phyloP scores from a whole-genome alignment of 2,797 vertebrate species.

The Myripristis murdjan region DNA sequence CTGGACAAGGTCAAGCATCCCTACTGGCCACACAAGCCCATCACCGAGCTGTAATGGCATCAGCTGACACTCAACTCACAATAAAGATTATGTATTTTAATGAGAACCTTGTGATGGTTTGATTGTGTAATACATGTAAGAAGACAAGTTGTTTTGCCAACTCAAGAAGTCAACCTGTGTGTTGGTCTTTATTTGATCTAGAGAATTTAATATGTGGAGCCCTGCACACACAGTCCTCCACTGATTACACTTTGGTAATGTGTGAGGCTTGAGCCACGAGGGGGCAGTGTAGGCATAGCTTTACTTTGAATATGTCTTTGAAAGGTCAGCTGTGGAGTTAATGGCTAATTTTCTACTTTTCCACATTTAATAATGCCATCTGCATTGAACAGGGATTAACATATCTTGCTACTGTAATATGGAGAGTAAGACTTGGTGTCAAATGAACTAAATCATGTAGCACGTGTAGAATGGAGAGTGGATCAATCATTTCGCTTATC shows the following conservation, averaged over 20 bases:
- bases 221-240: no score
- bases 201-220: no score
- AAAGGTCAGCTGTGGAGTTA: not conserved
- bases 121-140: constrained; percentile 23
- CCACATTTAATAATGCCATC: no score
- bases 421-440: not conserved
- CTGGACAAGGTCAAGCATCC: constrained; percentile 92
- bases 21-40: constrained; percentile 94
- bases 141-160: no score
- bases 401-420: not conserved
- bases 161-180: no score
- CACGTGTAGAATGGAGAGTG: no score
- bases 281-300: constrained; percentile 28
- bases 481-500: no score
- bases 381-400: not conserved
- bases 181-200: no score
- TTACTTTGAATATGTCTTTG: not conserved
- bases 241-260: no score
- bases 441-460: no score
- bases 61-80: constrained; percentile 49
- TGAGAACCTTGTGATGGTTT: constrained; percentile 15
- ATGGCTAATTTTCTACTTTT: not conserved
- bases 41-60: constrained; percentile 88
- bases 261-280: constrained; percentile 39
- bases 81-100: constrained; percentile 81